Percentiles rank a stretch among this genome's conserved stretches.
Evolutionary conservation across 2,888 invertebrate species (phyloP).

Genomic region (Anticlea derivata): DNA sequence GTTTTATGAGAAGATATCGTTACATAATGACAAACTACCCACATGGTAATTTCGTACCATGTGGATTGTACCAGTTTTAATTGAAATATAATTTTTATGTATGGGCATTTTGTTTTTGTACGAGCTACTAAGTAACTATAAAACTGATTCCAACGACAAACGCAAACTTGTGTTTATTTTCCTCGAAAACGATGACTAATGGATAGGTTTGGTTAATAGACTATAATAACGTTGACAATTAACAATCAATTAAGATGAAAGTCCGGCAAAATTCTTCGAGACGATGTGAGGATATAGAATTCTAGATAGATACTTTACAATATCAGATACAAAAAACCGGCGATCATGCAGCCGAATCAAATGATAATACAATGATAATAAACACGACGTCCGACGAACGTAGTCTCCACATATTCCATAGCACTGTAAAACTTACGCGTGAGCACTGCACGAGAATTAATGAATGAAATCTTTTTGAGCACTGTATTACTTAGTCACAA

Average conservation of each 20-base stretch:
- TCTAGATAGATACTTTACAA: constrained; percentile 15
- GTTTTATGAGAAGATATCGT: too few relatives aligned
- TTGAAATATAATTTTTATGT: too few relatives aligned
- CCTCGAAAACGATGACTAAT: constrained; percentile 35
- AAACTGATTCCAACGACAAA: constrained; percentile 11
- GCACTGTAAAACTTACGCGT: constrained; percentile 65
- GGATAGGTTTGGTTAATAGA: constrained; percentile 9
- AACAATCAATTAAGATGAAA: constrained; percentile 32
- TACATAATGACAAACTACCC: too few relatives aligned
- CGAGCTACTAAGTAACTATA: too few relatives aligned
- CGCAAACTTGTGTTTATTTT: constrained; percentile 24
- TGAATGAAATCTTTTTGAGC: constrained; percentile 40
- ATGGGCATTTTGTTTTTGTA: too few relatives aligned
- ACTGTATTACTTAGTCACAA: constrained; percentile 21
- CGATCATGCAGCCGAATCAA: constrained; percentile 34
- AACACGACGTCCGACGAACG: constrained; percentile 58
- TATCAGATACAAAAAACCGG: constrained; percentile 29
- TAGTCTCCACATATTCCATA: constrained; percentile 73
- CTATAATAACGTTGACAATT: neutral
- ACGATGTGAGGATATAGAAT: constrained; percentile 13
- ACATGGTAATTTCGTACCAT: neutral
- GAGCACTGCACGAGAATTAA: constrained; percentile 41
- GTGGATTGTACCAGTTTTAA: constrained; percentile 7
- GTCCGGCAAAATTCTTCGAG: constrained; percentile 23
- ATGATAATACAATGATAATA: constrained; percentile 49